phyloP scores from a whole-genome alignment of 92 coral and sea anemone genomes.

The Heteractis magnifica region DNA sequence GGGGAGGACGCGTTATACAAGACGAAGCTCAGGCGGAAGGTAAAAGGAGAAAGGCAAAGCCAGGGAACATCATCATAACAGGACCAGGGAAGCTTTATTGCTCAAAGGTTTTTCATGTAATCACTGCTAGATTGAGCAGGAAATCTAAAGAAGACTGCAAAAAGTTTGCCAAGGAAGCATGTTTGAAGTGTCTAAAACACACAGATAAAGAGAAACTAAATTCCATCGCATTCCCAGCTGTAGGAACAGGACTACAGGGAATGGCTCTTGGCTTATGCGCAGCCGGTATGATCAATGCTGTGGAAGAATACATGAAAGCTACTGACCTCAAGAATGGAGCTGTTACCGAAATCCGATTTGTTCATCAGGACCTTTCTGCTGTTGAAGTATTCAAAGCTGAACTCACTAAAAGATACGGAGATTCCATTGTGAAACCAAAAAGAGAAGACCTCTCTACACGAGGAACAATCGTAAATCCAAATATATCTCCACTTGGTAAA shows the following conservation, averaged over 20 bases:
- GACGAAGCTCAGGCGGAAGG: slow-evolving; percentile 34
- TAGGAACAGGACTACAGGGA: slow-evolving; percentile 62
- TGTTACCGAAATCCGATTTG: slow-evolving; percentile 65
- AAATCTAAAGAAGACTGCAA: slow-evolving; percentile 19
- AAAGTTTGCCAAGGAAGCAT: slow-evolving; percentile 37
- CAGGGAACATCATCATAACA: slow-evolving; percentile 59
- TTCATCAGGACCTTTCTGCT: slow-evolving; percentile 52
- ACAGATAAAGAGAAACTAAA: slow-evolving; percentile 26
- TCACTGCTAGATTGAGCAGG: slow-evolving; percentile 30
- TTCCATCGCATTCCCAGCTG: slow-evolving; percentile 86
- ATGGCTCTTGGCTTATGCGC: slow-evolving; percentile 62
- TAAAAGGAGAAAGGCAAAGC: not conserved
- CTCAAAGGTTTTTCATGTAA: slow-evolving; percentile 67
- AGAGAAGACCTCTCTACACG: no score
- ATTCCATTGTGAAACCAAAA: not conserved
- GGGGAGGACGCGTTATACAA: slow-evolving; percentile 65
- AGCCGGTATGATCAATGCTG: slow-evolving; percentile 66
- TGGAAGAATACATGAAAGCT: slow-evolving; percentile 42
- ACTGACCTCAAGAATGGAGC: slow-evolving; percentile 1
- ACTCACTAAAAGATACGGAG: slow-evolving; percentile 46
- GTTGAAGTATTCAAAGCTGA: slow-evolving; percentile 62
- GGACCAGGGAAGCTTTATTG: slow-evolving; percentile 65
- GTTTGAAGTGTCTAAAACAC: slow-evolving; percentile 45
- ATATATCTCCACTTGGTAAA: not conserved
- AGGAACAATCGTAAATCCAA: not conserved